Percentiles rank a stretch among this genome's conserved stretches.
These are phyloP conservation scores for Ia io DNA, from an alignment of 2,113 vertebrate genomes.

Conservation along the genomic window DNA sequence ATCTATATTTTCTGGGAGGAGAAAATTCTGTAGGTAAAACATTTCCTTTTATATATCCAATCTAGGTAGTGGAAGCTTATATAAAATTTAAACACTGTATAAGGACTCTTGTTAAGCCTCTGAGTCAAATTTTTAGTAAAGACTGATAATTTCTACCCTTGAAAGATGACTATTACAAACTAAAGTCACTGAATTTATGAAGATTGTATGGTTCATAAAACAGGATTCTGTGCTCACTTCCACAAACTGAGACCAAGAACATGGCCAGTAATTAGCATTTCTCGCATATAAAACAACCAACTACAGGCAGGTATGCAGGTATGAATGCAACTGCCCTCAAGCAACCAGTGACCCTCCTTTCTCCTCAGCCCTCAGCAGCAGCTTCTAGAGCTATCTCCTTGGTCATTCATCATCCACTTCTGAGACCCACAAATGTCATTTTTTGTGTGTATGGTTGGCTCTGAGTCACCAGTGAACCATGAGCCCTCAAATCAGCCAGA, in stretches of 20 bases:
- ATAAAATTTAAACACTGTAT: not conserved
- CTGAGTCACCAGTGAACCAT: rapidly evolving
- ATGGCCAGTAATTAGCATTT: not conserved
- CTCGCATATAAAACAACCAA: not conserved
- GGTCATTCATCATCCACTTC: not conserved
- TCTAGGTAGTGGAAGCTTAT: not conserved
- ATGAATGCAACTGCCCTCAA: not conserved
- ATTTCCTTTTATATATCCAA: not conserved
- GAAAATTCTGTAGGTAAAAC: not conserved
- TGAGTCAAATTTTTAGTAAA: not conserved
- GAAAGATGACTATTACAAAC: not conserved
- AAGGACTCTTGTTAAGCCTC: not conserved
- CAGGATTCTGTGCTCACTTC: not conserved
- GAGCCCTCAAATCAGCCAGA: not conserved
- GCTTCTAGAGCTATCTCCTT: not conserved
- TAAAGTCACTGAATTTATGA: not conserved
- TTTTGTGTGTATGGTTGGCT: not conserved
- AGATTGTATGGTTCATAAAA: not conserved
- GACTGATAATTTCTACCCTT: not conserved
- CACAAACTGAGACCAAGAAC: not conserved
- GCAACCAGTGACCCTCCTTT: not conserved
- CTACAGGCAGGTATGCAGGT: rapidly evolving
- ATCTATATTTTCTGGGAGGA: not conserved
- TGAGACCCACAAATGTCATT: not conserved
- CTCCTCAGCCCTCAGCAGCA: not conserved